A percentile compares a stretch with the other conserved stretches of the same genome.
Evolutionary conservation across 2,888 invertebrate genomes (phyloP).

Genomic region (Villa cingulata): DNA sequence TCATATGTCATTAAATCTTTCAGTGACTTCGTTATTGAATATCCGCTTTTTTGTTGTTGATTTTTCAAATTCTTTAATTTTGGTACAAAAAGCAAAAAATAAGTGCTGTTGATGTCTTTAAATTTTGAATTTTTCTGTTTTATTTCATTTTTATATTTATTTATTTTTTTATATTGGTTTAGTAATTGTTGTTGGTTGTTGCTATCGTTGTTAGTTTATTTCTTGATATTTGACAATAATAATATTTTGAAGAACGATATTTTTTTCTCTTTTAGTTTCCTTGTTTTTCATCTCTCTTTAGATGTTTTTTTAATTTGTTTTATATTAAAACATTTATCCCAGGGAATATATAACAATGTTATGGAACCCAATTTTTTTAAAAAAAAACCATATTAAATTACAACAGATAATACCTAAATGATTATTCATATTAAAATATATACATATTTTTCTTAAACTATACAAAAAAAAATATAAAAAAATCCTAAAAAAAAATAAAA

Average conservation of each 20-base stretch:
- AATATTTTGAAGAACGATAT: background rate
- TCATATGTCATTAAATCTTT: background rate
- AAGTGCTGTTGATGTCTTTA: background rate
- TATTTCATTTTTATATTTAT: background rate
- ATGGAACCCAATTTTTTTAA: constrained; percentile 2
- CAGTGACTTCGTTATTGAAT: too few species aligned
- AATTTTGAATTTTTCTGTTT: background rate
- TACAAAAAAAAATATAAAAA: background rate
- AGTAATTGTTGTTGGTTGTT: too few species aligned
- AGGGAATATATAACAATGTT: constrained; percentile 8
- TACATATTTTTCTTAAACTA: background rate
- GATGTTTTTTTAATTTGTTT: background rate
- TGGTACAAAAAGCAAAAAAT: background rate
- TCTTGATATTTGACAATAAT: background rate
- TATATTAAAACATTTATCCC: constrained; percentile 4
- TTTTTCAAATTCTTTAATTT: background rate
- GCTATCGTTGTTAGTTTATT: too few species aligned
- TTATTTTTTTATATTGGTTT: background rate
- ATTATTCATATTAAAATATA: too few species aligned
- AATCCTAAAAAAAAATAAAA: background rate
- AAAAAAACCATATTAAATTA: constrained; percentile 6
- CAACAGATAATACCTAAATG: background rate
- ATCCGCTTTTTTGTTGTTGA: too few species aligned
- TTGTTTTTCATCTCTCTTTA: background rate
- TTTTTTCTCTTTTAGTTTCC: background rate